phyloP scores from a whole-genome alignment of 2,113 vertebrate genomes.

The Trogon surrucura region DNA sequence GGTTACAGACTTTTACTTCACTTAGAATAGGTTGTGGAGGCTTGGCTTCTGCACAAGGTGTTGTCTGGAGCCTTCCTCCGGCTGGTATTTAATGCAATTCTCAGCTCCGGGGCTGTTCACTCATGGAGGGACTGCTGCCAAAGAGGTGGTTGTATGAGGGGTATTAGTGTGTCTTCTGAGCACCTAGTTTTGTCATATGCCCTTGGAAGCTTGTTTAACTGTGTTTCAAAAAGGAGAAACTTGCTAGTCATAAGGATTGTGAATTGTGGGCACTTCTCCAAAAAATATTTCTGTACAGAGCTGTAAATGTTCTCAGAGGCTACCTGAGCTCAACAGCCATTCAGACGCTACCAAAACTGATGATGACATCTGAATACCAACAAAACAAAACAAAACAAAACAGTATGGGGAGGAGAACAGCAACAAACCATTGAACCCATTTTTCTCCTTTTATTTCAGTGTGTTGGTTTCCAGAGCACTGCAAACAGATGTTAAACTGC shows the following conservation, averaged over 20 bases:
- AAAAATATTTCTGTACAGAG: not conserved
- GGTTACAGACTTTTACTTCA: not conserved
- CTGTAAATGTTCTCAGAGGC: not conserved
- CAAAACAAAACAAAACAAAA: not conserved
- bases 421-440: not conserved
- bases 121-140: not conserved
- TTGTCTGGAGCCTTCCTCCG: not conserved
- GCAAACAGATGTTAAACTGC: not conserved
- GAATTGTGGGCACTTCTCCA: not conserved
- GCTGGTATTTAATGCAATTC: not conserved
- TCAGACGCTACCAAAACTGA: not conserved
- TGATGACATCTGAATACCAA: not conserved
- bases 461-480: not conserved
- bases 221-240: not conserved
- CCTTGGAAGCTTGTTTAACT: not conserved
- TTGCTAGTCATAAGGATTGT: not conserved
- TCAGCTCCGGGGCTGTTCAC: not conserved
- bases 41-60: not conserved
- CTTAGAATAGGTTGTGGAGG: not conserved
- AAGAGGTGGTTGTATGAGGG: not conserved
- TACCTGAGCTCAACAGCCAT: not conserved
- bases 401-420: not conserved
- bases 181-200: not conserved
- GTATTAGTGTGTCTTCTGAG: not conserved
- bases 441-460: not conserved